Evolutionary conservation across 2,113 vertebrate genomes (phyloP).

Genomic region (Beaufortia kweichowensis): DNA sequence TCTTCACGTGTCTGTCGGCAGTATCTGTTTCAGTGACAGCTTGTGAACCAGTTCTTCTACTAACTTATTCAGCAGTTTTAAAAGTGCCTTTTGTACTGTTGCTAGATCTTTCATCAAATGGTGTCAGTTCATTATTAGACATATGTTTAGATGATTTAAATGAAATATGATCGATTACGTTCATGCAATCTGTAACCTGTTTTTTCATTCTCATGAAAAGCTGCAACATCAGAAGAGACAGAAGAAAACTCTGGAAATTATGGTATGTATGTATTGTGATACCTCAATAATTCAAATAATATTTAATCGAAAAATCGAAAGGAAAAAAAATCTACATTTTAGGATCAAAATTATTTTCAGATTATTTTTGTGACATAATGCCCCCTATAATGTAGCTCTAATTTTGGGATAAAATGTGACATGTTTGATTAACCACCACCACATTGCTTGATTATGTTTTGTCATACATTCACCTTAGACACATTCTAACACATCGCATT

Average conservation of each 20-base stretch:
- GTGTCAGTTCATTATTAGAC: background rate
- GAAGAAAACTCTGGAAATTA: background rate
- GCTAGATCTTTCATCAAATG: background rate
- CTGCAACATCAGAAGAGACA: background rate
- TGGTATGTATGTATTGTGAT: background rate
- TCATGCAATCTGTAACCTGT: background rate
- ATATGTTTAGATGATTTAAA: too few species aligned
- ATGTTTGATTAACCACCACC: too few species aligned
- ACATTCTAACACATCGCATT: background rate
- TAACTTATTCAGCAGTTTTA: constrained; percentile 9
- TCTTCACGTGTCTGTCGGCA: constrained; percentile 10
- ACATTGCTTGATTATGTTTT: too few species aligned
- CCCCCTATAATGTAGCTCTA: too few species aligned
- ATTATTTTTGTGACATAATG: too few species aligned
- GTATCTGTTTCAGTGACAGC: constrained; percentile 2
- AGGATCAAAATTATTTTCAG: too few species aligned
- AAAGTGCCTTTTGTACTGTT: background rate
- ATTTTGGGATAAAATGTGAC: too few species aligned
- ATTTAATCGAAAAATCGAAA: too few species aligned
- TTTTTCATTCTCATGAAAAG: constrained; percentile 17
- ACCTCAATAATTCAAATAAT: too few species aligned
- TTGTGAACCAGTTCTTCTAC: background rate
- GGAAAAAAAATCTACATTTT: too few species aligned
- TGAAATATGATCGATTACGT: too few species aligned
- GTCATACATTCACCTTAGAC: too few species aligned